Evolutionary conservation across 2,113 vertebrate species (phyloP), one percentile per base, ranked within the genome.

Genomic region (Ceyx margarethae): DNA sequence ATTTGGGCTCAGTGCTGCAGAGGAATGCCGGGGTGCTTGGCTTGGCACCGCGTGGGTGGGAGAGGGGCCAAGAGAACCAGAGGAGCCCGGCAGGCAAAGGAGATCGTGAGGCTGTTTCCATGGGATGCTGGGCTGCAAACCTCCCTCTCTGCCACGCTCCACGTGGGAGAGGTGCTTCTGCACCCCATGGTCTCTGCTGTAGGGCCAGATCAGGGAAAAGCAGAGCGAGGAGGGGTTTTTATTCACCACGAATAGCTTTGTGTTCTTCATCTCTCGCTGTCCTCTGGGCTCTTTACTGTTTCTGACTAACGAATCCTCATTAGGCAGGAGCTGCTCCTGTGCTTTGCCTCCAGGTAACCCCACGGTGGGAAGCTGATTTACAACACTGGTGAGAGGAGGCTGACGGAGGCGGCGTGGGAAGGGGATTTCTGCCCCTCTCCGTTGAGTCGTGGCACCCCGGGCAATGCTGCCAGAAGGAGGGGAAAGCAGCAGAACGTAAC

Each of bases 131-230:
- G 45, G 69, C 19, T 73, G 8, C 35, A 28, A 50, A 1, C 3
- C 0, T 8, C 71, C 56, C 48, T 29, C 13, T 15, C 12, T 0
- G 0, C 35, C 2, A 0, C 3, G 4, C 33, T 29, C 73, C 0
- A 0, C 46, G 4, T 1, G 0, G 58, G 42, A 78, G 35, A 0
- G 0, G 18, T 15, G 85, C 20, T n/a, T 50, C 17, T n/a, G 72
- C 48, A 21, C 25, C 68, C 22, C 8, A 42, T 17, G 15, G 31
- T 12, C 53, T 14, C n/a, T 11, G 60, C 42, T 8, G 40, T 0
- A 46, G 72, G 76, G 71, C 3, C 1, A 22, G 48, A 31, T 4
- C 8, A 2, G 73, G 54, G 25, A 25, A 20, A 25, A 0, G 15
- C 45, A 62, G 66, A 33, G 21, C 3, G 29, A 45, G 22, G 37